Evolutionary conservation across 2,888 invertebrate genomes (phyloP).

Genomic region (Metalampra italica): DNA sequence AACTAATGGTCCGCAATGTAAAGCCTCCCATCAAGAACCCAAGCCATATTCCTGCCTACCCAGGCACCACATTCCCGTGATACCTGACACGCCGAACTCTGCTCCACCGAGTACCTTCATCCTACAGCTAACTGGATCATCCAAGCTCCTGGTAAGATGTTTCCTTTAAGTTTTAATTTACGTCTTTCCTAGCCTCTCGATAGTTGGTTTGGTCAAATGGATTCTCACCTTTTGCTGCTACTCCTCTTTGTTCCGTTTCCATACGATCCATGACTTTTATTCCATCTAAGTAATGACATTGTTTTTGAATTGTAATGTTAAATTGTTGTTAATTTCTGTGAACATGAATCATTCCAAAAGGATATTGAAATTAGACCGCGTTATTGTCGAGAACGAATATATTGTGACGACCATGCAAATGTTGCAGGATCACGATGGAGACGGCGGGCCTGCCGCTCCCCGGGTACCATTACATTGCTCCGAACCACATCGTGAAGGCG

Average conservation of each 20-base stretch:
- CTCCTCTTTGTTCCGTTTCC: constrained; percentile 40
- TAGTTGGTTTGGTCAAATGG: constrained; percentile 7
- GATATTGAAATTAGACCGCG: background rate
- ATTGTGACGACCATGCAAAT: constrained; percentile 3
- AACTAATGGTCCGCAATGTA: constrained; percentile 38
- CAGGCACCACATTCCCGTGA: constrained; percentile 66
- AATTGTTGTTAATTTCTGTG: background rate
- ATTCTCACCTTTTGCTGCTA: constrained; percentile 9
- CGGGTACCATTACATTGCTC: constrained; percentile 94
- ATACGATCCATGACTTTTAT: constrained; percentile 19
- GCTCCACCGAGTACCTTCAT: constrained; percentile 71
- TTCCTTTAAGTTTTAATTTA: constrained; percentile 70
- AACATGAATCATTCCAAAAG: background rate
- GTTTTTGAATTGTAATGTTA: too few relatives aligned
- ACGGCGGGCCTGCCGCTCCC: constrained; percentile 94
- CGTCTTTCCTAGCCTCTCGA: constrained; percentile 48
- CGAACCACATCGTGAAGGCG: constrained; percentile 95
- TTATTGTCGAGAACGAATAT: background rate
- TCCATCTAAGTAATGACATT: background rate
- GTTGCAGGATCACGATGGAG: constrained; percentile 96
- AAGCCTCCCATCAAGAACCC: constrained; percentile 69
- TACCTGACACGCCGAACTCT: constrained; percentile 63
- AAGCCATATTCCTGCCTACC: constrained; percentile 70
- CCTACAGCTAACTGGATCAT: constrained; percentile 74
- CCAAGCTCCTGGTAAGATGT: constrained; percentile 75